A percentile compares a stretch with the other conserved stretches of the same genome.
Conservation (phyloP, 2,797 vertebrate species). For the Gouania willdenowi region DNA sequence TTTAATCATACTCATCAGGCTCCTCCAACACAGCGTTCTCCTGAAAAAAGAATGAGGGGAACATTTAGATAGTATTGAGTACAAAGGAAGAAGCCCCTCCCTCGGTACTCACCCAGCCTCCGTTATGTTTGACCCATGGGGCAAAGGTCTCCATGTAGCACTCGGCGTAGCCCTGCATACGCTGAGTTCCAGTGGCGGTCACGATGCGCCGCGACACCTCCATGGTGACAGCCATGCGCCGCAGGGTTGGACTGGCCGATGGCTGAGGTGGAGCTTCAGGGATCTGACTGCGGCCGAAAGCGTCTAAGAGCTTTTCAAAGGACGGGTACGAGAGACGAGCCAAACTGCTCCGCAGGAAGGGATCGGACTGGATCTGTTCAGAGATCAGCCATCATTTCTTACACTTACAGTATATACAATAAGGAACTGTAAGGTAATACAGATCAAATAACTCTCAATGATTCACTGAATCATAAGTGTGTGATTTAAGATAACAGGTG, state of each 20-base stretch:
- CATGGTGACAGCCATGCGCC: slow-evolving; percentile 82
- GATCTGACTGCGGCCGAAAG: slow-evolving; percentile 40
- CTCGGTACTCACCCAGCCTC: slow-evolving; percentile 90
- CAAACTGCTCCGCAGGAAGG: slow-evolving; percentile 68
- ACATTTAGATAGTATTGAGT: neutral
- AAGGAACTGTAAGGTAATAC: too few species aligned
- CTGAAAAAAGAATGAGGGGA: slow-evolving; percentile 42
- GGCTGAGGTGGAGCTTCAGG: neutral
- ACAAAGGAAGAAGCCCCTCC: too few species aligned
- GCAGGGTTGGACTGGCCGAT: slow-evolving; percentile 70
- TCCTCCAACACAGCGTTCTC: slow-evolving; percentile 58
- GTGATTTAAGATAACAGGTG: too few species aligned
- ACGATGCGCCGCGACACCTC: slow-evolving; percentile 83
- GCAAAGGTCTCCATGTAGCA: slow-evolving; percentile 84
- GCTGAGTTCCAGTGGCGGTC: slow-evolving; percentile 78
- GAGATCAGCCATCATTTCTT: too few species aligned
- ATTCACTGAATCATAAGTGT: too few species aligned
- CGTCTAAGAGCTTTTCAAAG: slow-evolving; percentile 78
- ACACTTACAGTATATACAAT: too few species aligned
- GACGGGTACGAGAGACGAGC: slow-evolving; percentile 77
- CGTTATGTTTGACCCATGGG: slow-evolving; percentile 84
- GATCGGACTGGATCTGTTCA: slow-evolving; percentile 76
- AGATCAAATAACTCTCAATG: too few species aligned
- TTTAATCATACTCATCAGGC: slow-evolving; percentile 66
- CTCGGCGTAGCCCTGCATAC: slow-evolving; percentile 77